Base-by-base conservation (phyloP, 1,140 invertebrate genomes). In the Arctopsyche grandis region DNA sequence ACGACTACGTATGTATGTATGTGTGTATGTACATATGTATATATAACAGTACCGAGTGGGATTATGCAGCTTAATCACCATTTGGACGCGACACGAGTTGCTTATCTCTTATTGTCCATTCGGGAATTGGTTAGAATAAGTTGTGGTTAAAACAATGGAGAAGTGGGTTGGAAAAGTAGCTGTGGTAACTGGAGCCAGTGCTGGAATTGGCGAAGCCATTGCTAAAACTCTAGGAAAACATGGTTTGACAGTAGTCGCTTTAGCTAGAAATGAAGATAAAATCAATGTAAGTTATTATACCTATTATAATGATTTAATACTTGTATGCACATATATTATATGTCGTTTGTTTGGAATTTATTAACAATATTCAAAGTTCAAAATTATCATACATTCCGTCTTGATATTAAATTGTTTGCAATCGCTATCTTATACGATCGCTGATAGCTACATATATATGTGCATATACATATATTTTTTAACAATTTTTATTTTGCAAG, bases 141-240 rank as follows among this genome's bases (percentile, higher is more conserved):
- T 7, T 38, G 29, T 38, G 29, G 29, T 22, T 43, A n/a, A n/a
- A n/a, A 44, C 9, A 69, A 94, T 93, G 93, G 92, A 93, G 21
- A 87, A 90, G 21, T 94, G 92, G 91, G 76, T 75, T 0, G 91
- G 91, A 75, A 91, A 90, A 78, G 89, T 92, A 0, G 93, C 92
- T 0, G 87, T 95, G 12, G 91, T 95, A 14, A 94, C 93, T 0
- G 93, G 93, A 0, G 93, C 93, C 0, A 93, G 92, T 76, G 86
- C 88, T 0, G 94, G 93, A 0, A 94, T 95, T 22, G 93, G 94
- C 0, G 89, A 89, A 0, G 90, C 87, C 0, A 86, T 91, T n/a
- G 88, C 88, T 19, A 84, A 88, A 79, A 83, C 85, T 3, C 84
- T 95, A 4, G 90, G 91, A 0, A 84, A 89, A 38, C 84, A 88